These are phyloP conservation scores for Eonycteris spelaea DNA, from an alignment of 2,113 vertebrate species.

Conservation along the genomic window DNA sequence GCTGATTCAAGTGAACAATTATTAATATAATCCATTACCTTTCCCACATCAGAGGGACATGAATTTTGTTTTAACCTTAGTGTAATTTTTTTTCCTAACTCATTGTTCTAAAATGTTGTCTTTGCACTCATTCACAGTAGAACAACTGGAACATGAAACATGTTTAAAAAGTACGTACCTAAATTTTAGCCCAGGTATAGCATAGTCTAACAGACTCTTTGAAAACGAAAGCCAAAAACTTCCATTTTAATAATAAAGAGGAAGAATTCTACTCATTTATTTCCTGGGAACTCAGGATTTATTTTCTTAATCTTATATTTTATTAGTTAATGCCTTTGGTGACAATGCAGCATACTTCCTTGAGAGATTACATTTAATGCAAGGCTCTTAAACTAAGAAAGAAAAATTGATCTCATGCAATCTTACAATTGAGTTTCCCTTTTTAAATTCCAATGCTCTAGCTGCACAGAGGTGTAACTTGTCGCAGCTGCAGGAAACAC, in stretches of 20 bases:
- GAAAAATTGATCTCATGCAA: background rate
- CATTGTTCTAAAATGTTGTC: background rate
- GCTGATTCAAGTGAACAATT: background rate
- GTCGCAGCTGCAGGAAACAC: background rate
- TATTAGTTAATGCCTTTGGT: background rate
- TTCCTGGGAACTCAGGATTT: slow-evolving; percentile 19
- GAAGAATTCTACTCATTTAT: background rate
- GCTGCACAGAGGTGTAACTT: background rate
- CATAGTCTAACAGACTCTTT: background rate
- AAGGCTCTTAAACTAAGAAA: background rate
- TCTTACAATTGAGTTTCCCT: background rate
- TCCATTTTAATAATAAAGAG: background rate
- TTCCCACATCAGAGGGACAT: background rate
- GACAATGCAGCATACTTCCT: background rate
- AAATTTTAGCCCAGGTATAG: background rate
- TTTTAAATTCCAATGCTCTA: background rate
- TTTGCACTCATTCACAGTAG: background rate
- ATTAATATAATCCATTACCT: background rate
- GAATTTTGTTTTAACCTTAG: background rate
- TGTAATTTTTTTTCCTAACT: background rate
- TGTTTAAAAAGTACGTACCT: background rate
- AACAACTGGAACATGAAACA: background rate
- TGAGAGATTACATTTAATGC: background rate
- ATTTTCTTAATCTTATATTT: background rate
- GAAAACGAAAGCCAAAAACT: background rate